Conservation (phyloP, 1,140 invertebrate genomes). For the Bombus affinis region DNA sequence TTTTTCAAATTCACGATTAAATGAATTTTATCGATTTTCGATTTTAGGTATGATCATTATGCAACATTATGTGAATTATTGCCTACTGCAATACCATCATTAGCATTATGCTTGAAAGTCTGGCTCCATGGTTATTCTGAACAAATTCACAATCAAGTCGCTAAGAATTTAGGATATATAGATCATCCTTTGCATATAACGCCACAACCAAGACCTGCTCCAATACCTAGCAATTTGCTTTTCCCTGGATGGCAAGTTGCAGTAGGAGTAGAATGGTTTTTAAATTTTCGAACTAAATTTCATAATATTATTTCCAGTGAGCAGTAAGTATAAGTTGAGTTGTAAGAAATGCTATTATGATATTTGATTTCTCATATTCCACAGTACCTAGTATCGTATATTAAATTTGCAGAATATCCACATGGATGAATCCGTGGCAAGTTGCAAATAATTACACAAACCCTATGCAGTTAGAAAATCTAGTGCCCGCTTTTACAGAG, state of each 20-base stretch:
- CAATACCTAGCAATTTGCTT: constrained; percentile 82
- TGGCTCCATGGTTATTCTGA: constrained; percentile 83
- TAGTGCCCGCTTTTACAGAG: constrained; percentile 83
- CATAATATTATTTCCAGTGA: constrained; percentile 84
- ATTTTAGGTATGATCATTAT: constrained; percentile 94
- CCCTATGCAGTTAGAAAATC: constrained; percentile 86
- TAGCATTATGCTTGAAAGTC: constrained; percentile 85
- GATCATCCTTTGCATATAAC: constrained; percentile 79
- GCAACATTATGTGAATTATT: constrained; percentile 95
- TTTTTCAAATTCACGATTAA: background rate
- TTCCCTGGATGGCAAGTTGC: constrained; percentile 86
- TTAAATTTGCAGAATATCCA: constrained; percentile 82
- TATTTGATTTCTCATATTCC: background rate
- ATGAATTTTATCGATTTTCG: constrained; percentile 4
- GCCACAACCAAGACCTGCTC: constrained; percentile 79
- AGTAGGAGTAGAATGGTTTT: constrained; percentile 84
- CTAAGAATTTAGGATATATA: constrained; percentile 82
- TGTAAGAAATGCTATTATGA: background rate
- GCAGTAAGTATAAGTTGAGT: constrained; percentile 82
- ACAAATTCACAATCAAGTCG: constrained; percentile 81
- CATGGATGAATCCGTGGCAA: constrained; percentile 89
- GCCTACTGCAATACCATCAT: constrained; percentile 91
- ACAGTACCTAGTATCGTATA: background rate
- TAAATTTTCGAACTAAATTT: constrained; percentile 83
- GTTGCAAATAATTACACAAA: constrained; percentile 85